A percentile compares a stretch with the other conserved stretches of the same genome.
phyloP scores from a whole-genome alignment of 1,140 invertebrate genomes.

The Xylocopa sonorina region DNA sequence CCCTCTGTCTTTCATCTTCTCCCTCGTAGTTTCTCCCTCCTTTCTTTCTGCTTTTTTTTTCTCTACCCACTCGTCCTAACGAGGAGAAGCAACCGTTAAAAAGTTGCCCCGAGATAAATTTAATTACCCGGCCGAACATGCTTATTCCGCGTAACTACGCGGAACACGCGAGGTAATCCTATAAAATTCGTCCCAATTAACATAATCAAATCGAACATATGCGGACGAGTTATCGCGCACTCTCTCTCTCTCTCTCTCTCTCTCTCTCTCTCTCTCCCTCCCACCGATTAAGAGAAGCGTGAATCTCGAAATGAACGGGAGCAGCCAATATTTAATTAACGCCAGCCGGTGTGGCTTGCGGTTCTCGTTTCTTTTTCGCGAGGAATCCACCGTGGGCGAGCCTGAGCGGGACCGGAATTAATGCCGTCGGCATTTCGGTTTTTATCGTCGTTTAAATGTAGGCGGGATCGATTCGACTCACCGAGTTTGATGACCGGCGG shows the following conservation, averaged over 20 bases:
- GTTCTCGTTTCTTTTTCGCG: too few species aligned
- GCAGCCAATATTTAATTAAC: background rate
- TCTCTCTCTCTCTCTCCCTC: too few species aligned
- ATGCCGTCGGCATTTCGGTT: too few species aligned
- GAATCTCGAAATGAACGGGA: background rate
- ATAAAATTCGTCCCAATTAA: slow-evolving; percentile 13
- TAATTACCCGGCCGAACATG: slow-evolving; percentile 34
- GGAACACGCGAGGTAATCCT: background rate
- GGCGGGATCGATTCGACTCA: slow-evolving; percentile 73
- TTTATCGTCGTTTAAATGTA: too few species aligned
- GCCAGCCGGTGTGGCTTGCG: background rate
- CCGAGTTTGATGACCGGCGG: slow-evolving; percentile 87
- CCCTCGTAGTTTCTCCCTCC: background rate
- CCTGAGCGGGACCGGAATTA: too few species aligned
- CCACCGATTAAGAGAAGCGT: background rate
- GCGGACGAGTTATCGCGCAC: background rate
- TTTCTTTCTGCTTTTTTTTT: background rate
- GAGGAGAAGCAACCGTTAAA: background rate
- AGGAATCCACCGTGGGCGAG: too few species aligned
- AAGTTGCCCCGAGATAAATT: slow-evolving; percentile 33
- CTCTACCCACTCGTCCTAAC: background rate
- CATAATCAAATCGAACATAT: background rate
- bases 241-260: too few species aligned
- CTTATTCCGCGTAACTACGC: background rate
- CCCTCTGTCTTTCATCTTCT: background rate